Conservation (phyloP, 2,113 vertebrate species). For the Istiophorus platypterus region DNA sequence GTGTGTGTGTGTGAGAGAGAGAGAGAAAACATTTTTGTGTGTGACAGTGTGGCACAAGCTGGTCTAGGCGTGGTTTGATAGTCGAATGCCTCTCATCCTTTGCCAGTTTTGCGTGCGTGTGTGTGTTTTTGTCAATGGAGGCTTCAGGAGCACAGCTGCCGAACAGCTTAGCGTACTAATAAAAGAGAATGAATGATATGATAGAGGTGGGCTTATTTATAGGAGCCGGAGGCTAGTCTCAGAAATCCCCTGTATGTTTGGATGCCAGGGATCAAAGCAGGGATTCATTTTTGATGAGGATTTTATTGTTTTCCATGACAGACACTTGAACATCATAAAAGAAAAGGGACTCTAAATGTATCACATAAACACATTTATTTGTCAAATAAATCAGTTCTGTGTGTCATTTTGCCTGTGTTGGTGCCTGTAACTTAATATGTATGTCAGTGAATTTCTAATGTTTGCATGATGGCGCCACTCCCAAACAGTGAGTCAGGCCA, state of each 20-base stretch:
- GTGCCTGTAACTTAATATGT: not conserved
- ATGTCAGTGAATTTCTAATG: not conserved
- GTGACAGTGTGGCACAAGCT: slow-evolving; percentile 29
- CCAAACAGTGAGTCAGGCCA: slow-evolving; percentile 1
- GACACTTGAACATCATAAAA: not conserved
- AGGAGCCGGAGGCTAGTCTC: slow-evolving; percentile 35
- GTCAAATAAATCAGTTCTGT: not conserved
- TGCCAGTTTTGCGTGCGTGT: slow-evolving; percentile 59
- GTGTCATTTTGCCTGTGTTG: not conserved
- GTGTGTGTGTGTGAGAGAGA: not conserved
- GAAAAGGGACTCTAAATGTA: not conserved
- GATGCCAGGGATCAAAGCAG: slow-evolving; percentile 27
- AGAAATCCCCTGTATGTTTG: slow-evolving; percentile 35
- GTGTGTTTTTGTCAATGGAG: slow-evolving; percentile 49
- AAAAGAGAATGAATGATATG: slow-evolving; percentile 49
- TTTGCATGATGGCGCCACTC: slow-evolving; percentile 27
- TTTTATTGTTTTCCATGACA: slow-evolving; percentile 7
- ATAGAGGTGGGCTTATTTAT: slow-evolving; percentile 35
- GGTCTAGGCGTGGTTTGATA: slow-evolving; percentile 61
- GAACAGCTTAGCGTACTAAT: slow-evolving; percentile 56
- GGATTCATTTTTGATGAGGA: slow-evolving; percentile 8
- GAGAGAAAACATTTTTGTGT: slow-evolving; percentile 21
- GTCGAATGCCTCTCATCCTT: slow-evolving; percentile 59
- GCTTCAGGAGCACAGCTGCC: slow-evolving; percentile 65
- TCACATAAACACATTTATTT: too few relatives aligned